A percentile compares a stretch with the other conserved stretches of the same genome.
phyloP scores from a whole-genome alignment of 2,797 vertebrate genomes.

The Mormyrops boulengeri region DNA sequence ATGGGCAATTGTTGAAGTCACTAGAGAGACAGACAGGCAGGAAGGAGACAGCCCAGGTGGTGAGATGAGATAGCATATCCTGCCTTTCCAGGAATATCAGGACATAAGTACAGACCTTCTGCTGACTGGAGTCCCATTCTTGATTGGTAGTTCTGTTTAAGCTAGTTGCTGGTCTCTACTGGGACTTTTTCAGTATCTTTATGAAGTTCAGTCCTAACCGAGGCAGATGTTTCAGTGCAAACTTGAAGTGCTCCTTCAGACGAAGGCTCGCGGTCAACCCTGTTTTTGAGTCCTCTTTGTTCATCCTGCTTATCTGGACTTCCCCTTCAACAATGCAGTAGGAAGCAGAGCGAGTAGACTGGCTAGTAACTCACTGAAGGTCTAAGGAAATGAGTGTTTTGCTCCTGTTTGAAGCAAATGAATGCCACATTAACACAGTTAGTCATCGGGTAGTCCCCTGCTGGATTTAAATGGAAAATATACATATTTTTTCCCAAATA shows the following conservation, averaged over 20 bases:
- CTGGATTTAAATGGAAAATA: neutral
- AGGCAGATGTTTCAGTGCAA: neutral
- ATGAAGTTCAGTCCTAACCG: neutral
- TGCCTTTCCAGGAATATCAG: slow-evolving; percentile 52
- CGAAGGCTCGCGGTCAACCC: neutral
- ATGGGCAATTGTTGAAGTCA: neutral
- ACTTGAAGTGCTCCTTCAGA: neutral
- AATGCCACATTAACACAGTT: neutral
- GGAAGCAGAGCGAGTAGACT: neutral
- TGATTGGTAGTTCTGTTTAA: neutral
- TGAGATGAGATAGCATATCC: slow-evolving; percentile 56
- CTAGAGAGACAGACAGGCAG: slow-evolving; percentile 22
- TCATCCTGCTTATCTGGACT: neutral
- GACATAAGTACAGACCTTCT: slow-evolving; percentile 14
- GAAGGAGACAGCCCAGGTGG: slow-evolving; percentile 59
- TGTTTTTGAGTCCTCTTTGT: neutral
- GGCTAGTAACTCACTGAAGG: neutral
- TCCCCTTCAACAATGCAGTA: neutral
- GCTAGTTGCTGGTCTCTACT: neutral
- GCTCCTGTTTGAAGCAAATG: neutral
- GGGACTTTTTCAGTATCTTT: neutral
- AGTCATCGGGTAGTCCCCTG: neutral
- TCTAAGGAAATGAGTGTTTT: slow-evolving; percentile 6
- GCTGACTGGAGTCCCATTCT: neutral
- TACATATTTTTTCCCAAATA: neutral